Evolutionary conservation across 30 jellyfish, hydroid and myxozoan species (phyloP), one percentile per base, ranked within the genome.

Genomic region (Aurelia sp.): DNA sequence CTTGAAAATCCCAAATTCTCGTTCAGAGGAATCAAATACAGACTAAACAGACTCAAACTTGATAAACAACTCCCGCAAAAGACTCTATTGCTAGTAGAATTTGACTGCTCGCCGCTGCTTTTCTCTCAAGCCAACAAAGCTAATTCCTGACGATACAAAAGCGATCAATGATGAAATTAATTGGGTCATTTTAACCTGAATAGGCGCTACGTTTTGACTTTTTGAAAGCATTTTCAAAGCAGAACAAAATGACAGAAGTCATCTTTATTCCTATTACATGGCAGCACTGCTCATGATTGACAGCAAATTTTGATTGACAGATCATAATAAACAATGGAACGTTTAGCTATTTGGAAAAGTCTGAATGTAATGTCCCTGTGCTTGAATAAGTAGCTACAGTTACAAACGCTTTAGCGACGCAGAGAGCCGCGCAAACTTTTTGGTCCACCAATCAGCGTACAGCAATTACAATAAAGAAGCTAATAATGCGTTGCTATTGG

Each of bases 11-110:
- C 88, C 61, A 59, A 73, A 66, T 63, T 31, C 71, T 65, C 72
- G 81, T 48, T 68, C 82, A 71, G 87, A 44, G 82, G 55, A 72
- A 84, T 84, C 82, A 65, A 40, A 84, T 37, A 71, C 79, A 84
- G 93, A 84, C 93, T 70, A 84, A 84, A 70, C 86, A 71, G 93
- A 84, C 73, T 72, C 58, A 21, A 62, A 71, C 51, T 84, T 84
- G 84, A 67, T 84, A 84, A 84, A 84, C 93, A 84, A 84, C 53
- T 77, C 66, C 11, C 53, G 73, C 58, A 84, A 82, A 62, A 51
- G 81, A 76, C 63, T 84, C 87, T 62, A 73, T 84, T 84, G 84
- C 93, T 44, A 58, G 93, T 66, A 79, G 81, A 64, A 19, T 23
- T 69, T 30, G 79, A 65, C 72, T 77, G 53, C 50, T 63, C 72